Evolutionary conservation across 2,797 vertebrate species (phyloP).

Genomic region (Acridotheres tristis): DNA sequence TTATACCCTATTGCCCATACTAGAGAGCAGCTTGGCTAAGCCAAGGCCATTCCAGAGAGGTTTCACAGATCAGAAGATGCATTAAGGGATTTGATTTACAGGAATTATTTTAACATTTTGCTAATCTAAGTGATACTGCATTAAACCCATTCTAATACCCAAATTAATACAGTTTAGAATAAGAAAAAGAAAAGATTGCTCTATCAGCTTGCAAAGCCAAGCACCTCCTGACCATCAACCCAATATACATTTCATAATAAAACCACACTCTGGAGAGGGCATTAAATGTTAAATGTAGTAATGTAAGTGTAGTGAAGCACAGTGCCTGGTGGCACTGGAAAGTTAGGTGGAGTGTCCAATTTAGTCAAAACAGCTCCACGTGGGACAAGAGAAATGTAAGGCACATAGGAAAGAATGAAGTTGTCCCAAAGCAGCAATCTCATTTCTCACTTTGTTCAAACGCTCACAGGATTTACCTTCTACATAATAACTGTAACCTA

Average conservation of each 20-base stretch:
- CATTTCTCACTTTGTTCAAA: not conserved
- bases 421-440: not conserved
- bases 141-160: not conserved
- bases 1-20: not conserved
- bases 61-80: conserved; percentile 20
- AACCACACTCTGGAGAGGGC: not conserved
- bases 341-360: not conserved
- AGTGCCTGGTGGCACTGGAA: not conserved
- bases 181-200: not conserved
- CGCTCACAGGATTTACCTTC: not conserved
- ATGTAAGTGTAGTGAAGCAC: not conserved
- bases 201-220: not conserved
- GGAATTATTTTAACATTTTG: not conserved
- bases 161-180: not conserved
- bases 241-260: not conserved
- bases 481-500: not conserved
- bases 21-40: conserved; percentile 1
- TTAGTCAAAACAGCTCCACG: not conserved
- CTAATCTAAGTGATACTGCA: conserved; percentile 20
- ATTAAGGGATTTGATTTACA: conserved; percentile 22
- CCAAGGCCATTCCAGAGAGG: conserved; percentile 23
- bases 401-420: not conserved
- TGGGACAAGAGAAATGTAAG: not conserved
- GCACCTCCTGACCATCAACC: not conserved
- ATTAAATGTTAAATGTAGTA: not conserved